Evolutionary conservation across 2,888 invertebrate species (phyloP), one percentile per base, ranked within the genome.

Genomic region (Atherix ibis): DNA sequence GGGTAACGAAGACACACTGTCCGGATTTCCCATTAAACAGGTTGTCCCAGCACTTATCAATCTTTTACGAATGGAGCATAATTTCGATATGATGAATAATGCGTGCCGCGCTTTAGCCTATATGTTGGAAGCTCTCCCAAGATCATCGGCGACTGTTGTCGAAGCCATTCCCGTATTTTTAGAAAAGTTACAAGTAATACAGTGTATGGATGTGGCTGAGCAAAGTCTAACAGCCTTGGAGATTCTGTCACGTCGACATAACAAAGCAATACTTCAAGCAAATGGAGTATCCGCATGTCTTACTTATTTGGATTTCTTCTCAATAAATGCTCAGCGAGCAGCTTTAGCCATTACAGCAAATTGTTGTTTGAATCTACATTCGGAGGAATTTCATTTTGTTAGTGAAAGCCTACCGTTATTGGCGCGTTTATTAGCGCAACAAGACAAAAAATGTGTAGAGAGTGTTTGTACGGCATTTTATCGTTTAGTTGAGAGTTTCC

Each of bases 71-170:
- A 91, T 94, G 71, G 97, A 97, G 54, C 92, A 97, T 58, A 98
- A 98, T 66, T 97, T 97, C 65, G 97, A 97, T 63, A 92, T 98
- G 71, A 97, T 97, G 97, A 92, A 95, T 57, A 92, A 97, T 60
- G 95, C 97, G 0, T 95, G 95, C 54, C 81, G 98, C 27, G 97
- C 97, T 2, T 70, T 98, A 25, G 95, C 95, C 1, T 98, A 98
- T 63, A 95, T 98, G 94, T 80, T 98, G 76, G 98, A 98, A 62
- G 94, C 97, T 1, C 58, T 98, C 45, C 98, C 98, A 0, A 74
- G 98, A 38, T 94, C 95, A 24, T 91, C 94, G 31, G 82, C 85
- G 15, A 85, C 95, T 3, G 92, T 98, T 8, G 88, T 94, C 3
- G 88, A 97, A 51, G 95, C 95, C 3, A 89, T 98, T 38, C 97